Percentiles rank a stretch among this genome's conserved stretches.
phyloP scores from a whole-genome alignment of 2,113 vertebrate species.

The Myiopsitta monachus region DNA sequence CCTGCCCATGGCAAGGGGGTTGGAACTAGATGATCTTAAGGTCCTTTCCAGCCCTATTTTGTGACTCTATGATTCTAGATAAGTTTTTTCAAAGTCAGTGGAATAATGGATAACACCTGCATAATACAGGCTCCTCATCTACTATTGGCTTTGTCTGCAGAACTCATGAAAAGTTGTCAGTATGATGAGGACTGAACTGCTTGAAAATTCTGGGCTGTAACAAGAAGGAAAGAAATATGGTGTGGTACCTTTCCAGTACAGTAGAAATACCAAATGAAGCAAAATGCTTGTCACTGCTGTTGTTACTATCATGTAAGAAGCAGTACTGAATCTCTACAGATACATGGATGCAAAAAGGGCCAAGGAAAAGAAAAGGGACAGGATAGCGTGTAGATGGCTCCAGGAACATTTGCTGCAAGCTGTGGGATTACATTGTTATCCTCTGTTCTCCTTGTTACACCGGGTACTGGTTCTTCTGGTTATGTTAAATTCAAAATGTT shows the following conservation, averaged over 20 bases:
- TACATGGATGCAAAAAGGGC: background rate
- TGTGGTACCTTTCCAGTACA: background rate
- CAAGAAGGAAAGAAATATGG: background rate
- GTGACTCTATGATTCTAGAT: no score
- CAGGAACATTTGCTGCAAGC: background rate
- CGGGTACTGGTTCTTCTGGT: background rate
- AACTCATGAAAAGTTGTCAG: background rate
- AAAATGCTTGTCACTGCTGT: background rate
- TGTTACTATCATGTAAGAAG: background rate
- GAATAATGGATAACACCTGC: background rate
- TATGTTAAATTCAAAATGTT: conserved; percentile 16
- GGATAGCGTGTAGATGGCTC: background rate
- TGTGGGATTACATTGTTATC: background rate
- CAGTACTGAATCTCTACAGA: background rate
- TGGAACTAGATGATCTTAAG: no score
- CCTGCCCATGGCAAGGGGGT: no score
- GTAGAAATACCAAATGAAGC: background rate
- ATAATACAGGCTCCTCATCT: background rate
- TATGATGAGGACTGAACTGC: background rate
- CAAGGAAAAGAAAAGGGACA: background rate
- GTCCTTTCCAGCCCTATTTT: no score
- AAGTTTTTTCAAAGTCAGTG: background rate
- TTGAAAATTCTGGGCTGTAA: background rate
- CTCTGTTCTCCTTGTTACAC: background rate
- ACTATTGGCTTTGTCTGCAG: background rate